Evolutionary conservation across 1,140 invertebrate genomes (phyloP).

Genomic region (Macrobrachium nipponense): DNA sequence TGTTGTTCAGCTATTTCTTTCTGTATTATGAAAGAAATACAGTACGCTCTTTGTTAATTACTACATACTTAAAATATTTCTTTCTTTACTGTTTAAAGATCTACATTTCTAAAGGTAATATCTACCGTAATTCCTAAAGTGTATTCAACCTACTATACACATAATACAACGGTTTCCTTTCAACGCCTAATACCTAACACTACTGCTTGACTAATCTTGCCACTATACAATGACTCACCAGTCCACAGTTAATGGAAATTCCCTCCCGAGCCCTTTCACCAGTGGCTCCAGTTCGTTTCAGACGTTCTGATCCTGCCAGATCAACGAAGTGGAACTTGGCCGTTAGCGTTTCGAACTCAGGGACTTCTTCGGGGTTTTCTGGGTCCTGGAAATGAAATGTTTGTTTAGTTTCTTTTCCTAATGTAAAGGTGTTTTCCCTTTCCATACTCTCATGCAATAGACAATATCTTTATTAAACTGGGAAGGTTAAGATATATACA

Average conservation of each 20-base stretch:
- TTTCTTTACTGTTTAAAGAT: too few relatives aligned
- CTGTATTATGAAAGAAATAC: too few relatives aligned
- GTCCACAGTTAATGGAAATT: constrained; percentile 92
- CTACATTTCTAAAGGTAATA: too few relatives aligned
- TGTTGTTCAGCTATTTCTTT: too few relatives aligned
- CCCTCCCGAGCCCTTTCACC: constrained; percentile 89
- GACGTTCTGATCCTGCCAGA: constrained; percentile 94
- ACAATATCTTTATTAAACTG: too few relatives aligned
- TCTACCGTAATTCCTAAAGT: too few relatives aligned
- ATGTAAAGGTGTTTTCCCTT: neutral
- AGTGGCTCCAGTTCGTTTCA: constrained; percentile 94
- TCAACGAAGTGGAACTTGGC: constrained; percentile 97
- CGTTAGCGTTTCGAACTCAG: constrained; percentile 82
- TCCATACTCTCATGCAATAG: too few relatives aligned
- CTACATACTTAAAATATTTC: too few relatives aligned
- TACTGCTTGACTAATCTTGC: too few relatives aligned
- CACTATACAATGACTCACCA: constrained; percentile 70
- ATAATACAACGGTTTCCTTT: neutral
- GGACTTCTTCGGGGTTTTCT: constrained; percentile 20
- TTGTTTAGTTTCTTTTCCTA: neutral
- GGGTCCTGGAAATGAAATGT: constrained; percentile 21
- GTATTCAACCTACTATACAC: too few relatives aligned
- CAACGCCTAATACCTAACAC: neutral
- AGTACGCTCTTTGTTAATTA: too few relatives aligned
- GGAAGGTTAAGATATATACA: neutral